Base-by-base conservation (phyloP, 2,888 invertebrate species). In the Limnephilus auricula region DNA sequence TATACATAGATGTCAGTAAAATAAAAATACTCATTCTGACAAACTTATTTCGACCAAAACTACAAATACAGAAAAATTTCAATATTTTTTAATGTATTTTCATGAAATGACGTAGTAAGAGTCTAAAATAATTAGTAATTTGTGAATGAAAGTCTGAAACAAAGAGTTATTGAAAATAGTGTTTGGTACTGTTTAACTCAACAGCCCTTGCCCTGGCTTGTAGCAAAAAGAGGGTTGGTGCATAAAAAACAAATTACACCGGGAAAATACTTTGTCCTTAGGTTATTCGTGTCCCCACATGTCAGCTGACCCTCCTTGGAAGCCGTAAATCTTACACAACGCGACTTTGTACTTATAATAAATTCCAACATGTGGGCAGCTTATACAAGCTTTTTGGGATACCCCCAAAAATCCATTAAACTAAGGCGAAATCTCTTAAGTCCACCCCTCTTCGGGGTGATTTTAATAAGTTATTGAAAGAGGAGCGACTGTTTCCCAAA, bases 321-420 rank as follows among this genome's bases (percentile, higher is more conserved):
- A 92, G 90, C 37, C 92, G 93, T 92, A 93, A 93, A 92, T 92
- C 93, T 93, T 92, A 34, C 86, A 83, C 91, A 91, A 92, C 93
- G 92, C 93, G 93, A 93, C 92, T 92, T 93, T 93, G 89, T 93
- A 93, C 93, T 92, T 93, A 93, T 92, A 92, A 92, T 92, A 93
- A 93, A 93, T 93, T 93, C 91, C 89, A 83, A 80, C 92, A 85
- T 90, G 89, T 87, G 92, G 87, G 84, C 50, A 83, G 90, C 90
- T 90, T 90, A 91, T 87, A 89, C 90, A 80, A 89, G 79, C 78
- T 90, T 90, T 84, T 90, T 79, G 84, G 50, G 89, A 40, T 40
- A 89, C 89, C 79, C 83, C 79, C 37, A 91, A 91, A 91, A 91
- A 65, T 37, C 89, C 91, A 91, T 91, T 91, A 91, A 91, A 83